Conservation (phyloP, 2,888 invertebrate species). For the Drosophila colorata region DNA sequence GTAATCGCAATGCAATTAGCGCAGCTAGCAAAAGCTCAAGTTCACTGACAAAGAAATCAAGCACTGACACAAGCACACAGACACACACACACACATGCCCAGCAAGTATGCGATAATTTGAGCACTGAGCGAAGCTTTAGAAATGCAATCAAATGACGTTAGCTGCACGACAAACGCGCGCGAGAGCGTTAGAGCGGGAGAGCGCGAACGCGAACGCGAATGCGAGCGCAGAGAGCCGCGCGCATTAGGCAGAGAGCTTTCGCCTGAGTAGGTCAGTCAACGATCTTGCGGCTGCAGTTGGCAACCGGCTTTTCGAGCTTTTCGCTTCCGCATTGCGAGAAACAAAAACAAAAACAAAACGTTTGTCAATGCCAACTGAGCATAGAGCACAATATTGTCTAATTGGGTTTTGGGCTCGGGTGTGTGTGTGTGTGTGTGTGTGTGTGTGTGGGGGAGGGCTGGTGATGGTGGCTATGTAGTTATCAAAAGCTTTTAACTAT, state of each 20-base stretch:
- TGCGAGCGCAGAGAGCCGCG: slow-evolving; percentile 4
- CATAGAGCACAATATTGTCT: slow-evolving; percentile 25
- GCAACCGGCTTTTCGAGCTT: slow-evolving; percentile 75
- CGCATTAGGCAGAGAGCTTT: slow-evolving; percentile 9
- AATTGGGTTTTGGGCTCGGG: neutral
- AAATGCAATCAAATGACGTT: slow-evolving; percentile 80
- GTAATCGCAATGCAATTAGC: slow-evolving; percentile 82
- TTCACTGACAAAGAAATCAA: slow-evolving; percentile 81
- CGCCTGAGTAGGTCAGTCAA: slow-evolving; percentile 76
- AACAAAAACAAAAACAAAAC: slow-evolving; percentile 9
- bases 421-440: neutral
- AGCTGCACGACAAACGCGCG: slow-evolving; percentile 27
- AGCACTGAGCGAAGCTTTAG: slow-evolving; percentile 72
- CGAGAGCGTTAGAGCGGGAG: neutral
- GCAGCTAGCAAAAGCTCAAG: slow-evolving; percentile 77
- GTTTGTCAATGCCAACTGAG: slow-evolving; percentile 65
- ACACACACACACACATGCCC: slow-evolving; percentile 11
- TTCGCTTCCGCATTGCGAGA: slow-evolving; percentile 70
- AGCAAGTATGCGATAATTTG: slow-evolving; percentile 70
- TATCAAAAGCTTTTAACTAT: slow-evolving; percentile 18
- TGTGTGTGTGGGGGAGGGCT: neutral
- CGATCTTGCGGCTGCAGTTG: slow-evolving; percentile 62
- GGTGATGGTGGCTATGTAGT: neutral
- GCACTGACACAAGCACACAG: slow-evolving; percentile 39
- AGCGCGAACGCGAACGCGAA: slow-evolving; percentile 7